A percentile compares a stretch with the other conserved stretches of the same genome.
Evolutionary conservation across 2,113 vertebrate species (phyloP).

Genomic region (Anhinga rufa): DNA sequence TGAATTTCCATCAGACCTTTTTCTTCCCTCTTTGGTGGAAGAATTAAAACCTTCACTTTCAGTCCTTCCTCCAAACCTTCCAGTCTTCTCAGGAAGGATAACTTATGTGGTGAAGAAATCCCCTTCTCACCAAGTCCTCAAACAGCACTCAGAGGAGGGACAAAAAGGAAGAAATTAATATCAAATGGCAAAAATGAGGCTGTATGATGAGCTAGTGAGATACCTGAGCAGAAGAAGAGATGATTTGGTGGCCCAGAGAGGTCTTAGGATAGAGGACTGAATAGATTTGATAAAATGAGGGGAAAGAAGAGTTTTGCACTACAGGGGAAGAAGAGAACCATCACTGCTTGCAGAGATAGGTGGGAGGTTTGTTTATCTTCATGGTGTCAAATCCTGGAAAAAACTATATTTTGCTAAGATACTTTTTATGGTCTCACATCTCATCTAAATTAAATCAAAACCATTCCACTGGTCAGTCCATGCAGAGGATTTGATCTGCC

Average conservation of each 20-base stretch:
- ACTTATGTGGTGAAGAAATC: background rate
- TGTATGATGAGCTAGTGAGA: background rate
- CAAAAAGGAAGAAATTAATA: background rate
- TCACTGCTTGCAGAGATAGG: background rate
- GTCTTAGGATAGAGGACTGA: background rate
- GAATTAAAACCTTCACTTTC: background rate
- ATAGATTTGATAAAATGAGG: background rate
- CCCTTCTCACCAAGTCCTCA: background rate
- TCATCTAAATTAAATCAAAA: background rate
- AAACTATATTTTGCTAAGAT: background rate
- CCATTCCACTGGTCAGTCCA: background rate
- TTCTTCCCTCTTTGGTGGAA: background rate
- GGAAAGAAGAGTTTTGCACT: background rate
- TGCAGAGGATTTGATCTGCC: background rate
- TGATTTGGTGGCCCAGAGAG: background rate
- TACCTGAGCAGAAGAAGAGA: background rate
- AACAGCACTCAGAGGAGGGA: background rate
- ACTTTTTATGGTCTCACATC: background rate
- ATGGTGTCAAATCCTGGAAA: background rate
- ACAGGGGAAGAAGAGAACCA: background rate
- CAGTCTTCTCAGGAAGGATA: background rate
- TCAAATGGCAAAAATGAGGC: background rate
- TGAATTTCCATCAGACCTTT: background rate
- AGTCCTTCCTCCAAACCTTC: background rate
- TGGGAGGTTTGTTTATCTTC: background rate